Evolutionary conservation across 2,888 invertebrate species (phyloP).

Genomic region (Amiota communis): DNA sequence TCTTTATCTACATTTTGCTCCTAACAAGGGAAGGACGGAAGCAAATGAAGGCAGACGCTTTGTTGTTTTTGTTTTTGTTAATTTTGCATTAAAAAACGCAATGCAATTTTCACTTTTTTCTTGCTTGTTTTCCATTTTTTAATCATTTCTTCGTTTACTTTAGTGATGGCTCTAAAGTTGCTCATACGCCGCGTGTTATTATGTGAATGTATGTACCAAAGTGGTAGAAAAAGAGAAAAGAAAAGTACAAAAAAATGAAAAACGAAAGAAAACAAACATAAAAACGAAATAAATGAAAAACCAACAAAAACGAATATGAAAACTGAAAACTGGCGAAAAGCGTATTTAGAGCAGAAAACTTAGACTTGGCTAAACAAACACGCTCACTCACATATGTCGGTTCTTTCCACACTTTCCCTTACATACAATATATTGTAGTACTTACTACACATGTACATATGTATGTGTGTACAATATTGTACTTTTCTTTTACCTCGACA

Average conservation of each 20-base stretch:
- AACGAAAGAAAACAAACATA: neutral
- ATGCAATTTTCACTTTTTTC: slow-evolving; percentile 21
- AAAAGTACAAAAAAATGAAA: neutral
- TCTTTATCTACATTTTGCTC: no score
- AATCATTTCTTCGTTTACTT: no score
- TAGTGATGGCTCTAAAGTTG: slow-evolving; percentile 40
- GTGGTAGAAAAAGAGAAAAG: neutral
- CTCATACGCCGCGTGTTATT: slow-evolving; percentile 56
- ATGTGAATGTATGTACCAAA: neutral
- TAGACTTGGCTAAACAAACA: slow-evolving; percentile 41
- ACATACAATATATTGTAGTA: neutral
- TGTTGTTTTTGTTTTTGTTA: neutral
- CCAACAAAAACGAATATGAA: neutral
- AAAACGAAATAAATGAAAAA: slow-evolving; percentile 47
- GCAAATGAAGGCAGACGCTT: neutral
- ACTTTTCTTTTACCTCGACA: no score
- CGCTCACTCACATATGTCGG: neutral
- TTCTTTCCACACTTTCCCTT: slow-evolving; percentile 17
- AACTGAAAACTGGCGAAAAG: slow-evolving; percentile 54
- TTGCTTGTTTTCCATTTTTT: neutral
- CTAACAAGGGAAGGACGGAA: no score
- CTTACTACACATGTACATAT: no score
- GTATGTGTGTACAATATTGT: no score
- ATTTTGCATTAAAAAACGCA: slow-evolving; percentile 6
- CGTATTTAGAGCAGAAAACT: slow-evolving; percentile 64